Base-by-base conservation (phyloP, 1,140 invertebrate species). In the Procambarus virginalis region DNA sequence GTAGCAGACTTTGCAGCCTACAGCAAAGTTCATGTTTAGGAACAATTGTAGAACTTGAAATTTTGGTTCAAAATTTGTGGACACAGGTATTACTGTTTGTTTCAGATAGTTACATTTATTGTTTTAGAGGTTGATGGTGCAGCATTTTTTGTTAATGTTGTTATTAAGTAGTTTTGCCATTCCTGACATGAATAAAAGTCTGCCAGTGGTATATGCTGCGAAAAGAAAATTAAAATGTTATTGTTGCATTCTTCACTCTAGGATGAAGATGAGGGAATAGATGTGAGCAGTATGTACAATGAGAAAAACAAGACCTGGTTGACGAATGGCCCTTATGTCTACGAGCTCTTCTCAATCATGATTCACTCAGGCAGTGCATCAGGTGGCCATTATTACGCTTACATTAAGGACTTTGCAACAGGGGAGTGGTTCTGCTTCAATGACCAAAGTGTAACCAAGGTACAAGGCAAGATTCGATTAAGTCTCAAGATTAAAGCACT, bases 331-430 rank as follows among this genome's bases (percentile, higher is more conserved):
- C 87, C 85, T 12, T 86, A 81, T 68, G 91, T 84, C 70, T 99
- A 98, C 94, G 97, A 99, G 93, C 94, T 99, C 20, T 98, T 98
- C 93, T 97, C 97, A 14, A 97, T 98, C 64, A 98, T 98, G 97
- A 97, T 98, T 83, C 98, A 99, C 94, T 97, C 97, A 58, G 98
- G 98, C 9, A 97, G 96, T 94, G 97, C 97, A 0, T 97, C 96
- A 76, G 97, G 97, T 51, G 98, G 98, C 1, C 98, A 99, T 94
- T 99, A 99, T 94, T 99, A 98, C 94, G 97, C 97, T 34, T 98
- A 98, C 92, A 98, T 98, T 75, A 98, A 98, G 95, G 97, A 98
- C 93, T 97, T 97, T 79, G 94, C 95, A 75, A 96, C 95, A 58
- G 94, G 95, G 22, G 94, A 96, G 91, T 98, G 97, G 97, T 96